Evolutionary conservation across 2,888 invertebrate genomes (phyloP).

Genomic region (Cephalotes varians): DNA sequence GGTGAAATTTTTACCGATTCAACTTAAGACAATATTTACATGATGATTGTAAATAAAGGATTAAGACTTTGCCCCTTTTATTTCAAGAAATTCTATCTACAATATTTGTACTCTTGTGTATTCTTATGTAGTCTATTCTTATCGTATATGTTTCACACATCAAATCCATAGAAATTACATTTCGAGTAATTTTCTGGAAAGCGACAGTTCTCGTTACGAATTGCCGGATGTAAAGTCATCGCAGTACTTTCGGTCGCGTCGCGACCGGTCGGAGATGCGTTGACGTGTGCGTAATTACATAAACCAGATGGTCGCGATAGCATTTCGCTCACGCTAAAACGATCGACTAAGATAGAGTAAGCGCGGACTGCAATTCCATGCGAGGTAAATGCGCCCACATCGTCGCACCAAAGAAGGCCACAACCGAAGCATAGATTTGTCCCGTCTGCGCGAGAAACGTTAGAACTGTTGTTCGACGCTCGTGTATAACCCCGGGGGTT

Average conservation of each 20-base stretch:
- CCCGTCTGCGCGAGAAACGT: constrained; percentile 68
- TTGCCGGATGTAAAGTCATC: neutral
- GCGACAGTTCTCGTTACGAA: constrained; percentile 2
- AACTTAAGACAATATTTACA: neutral
- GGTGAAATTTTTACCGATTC: neutral
- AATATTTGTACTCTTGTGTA: neutral
- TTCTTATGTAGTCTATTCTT: neutral
- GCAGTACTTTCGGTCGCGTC: constrained; percentile 68
- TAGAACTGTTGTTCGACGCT: constrained; percentile 28
- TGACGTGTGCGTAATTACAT: constrained; percentile 71
- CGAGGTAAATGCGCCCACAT: constrained; percentile 76
- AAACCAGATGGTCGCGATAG: constrained; percentile 77
- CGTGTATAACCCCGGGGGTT: neutral
- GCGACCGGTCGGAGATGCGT: constrained; percentile 58
- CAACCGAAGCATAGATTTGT: constrained; percentile 73
- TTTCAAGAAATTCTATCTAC: neutral
- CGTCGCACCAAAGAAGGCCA: constrained; percentile 72
- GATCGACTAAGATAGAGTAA: constrained; percentile 72
- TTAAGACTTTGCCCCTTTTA: neutral
- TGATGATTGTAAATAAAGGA: neutral
- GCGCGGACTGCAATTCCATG: constrained; percentile 74
- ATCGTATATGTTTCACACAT: neutral
- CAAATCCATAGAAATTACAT: neutral
- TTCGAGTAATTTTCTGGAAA: constrained; percentile 24
- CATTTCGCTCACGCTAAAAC: constrained; percentile 70